Base-by-base conservation (phyloP, 2,113 vertebrate genomes). In the Lasiurus borealis region DNA sequence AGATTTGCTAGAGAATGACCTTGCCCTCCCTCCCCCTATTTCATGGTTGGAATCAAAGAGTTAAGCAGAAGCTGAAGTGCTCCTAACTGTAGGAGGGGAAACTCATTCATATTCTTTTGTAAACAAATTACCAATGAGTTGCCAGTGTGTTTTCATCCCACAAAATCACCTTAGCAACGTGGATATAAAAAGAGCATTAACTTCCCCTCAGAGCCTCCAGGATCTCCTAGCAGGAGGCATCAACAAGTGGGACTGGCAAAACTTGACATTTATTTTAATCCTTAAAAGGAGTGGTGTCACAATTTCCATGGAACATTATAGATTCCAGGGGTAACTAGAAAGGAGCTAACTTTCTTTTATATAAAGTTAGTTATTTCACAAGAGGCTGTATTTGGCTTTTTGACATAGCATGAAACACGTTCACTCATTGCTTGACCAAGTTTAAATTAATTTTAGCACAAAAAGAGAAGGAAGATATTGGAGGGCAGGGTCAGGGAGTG, bases 151-250 rank as follows among this genome's bases (percentile, higher is more conserved):
- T 97, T 97, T 94, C 95, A 97, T 92, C 94, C 93, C 92, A 95
- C 88, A 82, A 93, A 96, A 97, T 98, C 98, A 97, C 98, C 98
- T 97, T 98, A 97, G 98, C 98, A 98, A 98, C 98, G 3, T 72
- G 59, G 94, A 75, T 82, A 66, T 90, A 66, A 95, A 97, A 97
- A 90, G 88, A 97, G 82, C 97, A 77, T 48, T 81, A 82, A 69
- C 80, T 73, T 93, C 83, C 62, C 71, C 31, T 95, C 80, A 77
- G 44, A 98, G 36, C 50, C 31, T 92, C 15, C 88, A 77, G 40
- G 50, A 94, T 68, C 68, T 91, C 64, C 21, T 44, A 52, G 71
- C 21, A 2, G 6, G 12, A 82, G 57, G 62, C 8, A 23, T 72
- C 76, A 73, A 81, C 78, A 87, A 90, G 77, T 27, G 40, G 44